Evolutionary conservation across 2,113 vertebrate genomes (phyloP).

Genomic region (Tachuris rubrigastra): DNA sequence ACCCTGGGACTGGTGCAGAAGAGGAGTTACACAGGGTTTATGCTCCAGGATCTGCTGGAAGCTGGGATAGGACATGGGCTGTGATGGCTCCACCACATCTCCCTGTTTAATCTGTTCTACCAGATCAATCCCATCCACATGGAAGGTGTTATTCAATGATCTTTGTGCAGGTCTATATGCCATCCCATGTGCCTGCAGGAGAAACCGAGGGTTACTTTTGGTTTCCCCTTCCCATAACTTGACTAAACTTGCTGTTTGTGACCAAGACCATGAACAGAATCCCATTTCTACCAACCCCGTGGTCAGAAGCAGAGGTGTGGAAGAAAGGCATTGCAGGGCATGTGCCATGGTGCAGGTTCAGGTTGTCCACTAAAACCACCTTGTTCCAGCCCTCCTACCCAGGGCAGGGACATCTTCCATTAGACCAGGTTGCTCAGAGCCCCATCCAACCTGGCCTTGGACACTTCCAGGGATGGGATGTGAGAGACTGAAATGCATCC

Average conservation of each 20-base stretch:
- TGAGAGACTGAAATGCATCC: neutral
- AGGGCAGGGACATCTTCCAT: neutral
- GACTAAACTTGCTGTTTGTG: neutral
- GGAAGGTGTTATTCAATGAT: neutral
- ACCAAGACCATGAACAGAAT: neutral
- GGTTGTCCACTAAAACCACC: neutral
- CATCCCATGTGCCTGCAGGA: neutral
- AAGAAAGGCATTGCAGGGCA: neutral
- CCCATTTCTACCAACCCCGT: neutral
- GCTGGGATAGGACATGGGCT: accelerated
- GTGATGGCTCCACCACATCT: accelerated
- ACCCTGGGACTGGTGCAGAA: neutral
- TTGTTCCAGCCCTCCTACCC: neutral
- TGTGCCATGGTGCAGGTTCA: neutral
- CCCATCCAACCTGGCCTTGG: neutral
- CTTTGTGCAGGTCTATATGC: neutral
- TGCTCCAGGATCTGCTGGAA: neutral
- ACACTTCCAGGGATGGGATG: neutral
- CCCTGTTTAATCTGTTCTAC: neutral
- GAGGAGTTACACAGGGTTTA: neutral
- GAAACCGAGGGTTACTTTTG: neutral
- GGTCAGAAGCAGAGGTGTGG: neutral
- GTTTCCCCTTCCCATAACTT: neutral
- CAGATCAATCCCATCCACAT: neutral
- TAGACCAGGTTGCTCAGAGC: neutral